These are phyloP conservation scores for Nasonia giraulti DNA, from an alignment of 1,140 invertebrate genomes.

Conservation along the genomic window DNA sequence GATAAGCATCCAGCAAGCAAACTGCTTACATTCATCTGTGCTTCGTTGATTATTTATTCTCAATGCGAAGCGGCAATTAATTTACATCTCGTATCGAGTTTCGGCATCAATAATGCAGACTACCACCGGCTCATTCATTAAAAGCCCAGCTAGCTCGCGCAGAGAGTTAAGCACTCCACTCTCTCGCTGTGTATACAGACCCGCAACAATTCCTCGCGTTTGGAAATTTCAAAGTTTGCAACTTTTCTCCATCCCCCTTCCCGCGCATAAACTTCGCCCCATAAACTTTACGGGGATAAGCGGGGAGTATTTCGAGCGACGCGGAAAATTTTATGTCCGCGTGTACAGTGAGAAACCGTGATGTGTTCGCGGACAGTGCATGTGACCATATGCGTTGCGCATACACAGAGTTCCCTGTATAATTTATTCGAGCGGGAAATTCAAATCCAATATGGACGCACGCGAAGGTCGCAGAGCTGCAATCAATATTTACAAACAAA, in stretches of 20 bases:
- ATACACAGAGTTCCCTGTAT: background rate
- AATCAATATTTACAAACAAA: no score
- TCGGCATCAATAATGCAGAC: background rate
- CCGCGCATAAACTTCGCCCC: background rate
- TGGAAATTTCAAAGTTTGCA: background rate
- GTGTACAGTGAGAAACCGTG: background rate
- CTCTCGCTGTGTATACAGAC: no score
- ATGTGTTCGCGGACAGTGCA: background rate
- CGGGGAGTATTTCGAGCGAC: background rate
- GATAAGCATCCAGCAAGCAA: background rate
- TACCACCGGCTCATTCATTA: background rate
- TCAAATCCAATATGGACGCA: background rate
- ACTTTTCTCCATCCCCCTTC: background rate
- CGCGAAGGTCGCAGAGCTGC: no score
- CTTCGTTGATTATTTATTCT: background rate
- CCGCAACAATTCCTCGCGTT: background rate
- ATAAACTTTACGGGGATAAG: background rate
- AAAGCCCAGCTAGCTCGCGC: background rate
- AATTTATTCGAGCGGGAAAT: background rate
- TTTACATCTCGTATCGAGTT: slow-evolving; percentile 4
- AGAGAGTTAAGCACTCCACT: background rate
- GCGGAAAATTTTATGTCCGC: background rate
- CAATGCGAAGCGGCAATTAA: background rate
- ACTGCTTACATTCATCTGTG: background rate
- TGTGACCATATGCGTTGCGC: background rate